Evolutionary conservation across 2,113 vertebrate species (phyloP), one percentile per base, ranked within the genome.

Genomic region (Eptesicus fuscus): DNA sequence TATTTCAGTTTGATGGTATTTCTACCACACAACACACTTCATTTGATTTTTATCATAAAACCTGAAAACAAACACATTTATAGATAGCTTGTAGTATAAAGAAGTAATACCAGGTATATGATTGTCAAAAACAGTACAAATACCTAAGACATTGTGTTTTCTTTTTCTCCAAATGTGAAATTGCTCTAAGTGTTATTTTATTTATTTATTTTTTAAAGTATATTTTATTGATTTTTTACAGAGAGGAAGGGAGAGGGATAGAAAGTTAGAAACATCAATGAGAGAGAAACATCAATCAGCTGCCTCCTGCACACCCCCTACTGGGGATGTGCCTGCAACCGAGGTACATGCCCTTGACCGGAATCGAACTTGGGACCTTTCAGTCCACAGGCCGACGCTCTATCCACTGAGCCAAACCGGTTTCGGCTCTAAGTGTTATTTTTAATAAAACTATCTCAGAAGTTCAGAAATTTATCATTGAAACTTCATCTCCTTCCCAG

Each of bases 361-460:
- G 47, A 47, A 47, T 47, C 47, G 47, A 47, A 47, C 47, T 11
- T 12, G 47, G 47, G 10, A 47, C 11, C 10, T 12, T 47, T 47
- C 47, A 47, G 47, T 47, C 47, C 11, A 3, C 47, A 47, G 47
- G 47, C 47, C 47, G 10, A 47, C 10, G 3, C 47, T 47, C 47
- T 47, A 47, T 47, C 47, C 47, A 47, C 47, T 47, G 47, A 47
- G 47, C 47, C 47, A 47, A 47, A 47, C 10, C 47, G 47, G 47
- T 47, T 47, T 47, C 10, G 11, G 40, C 95, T 91, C 83, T 61
- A 89, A 35, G 7, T 80, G 65, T 88, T 95, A 53, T 37, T 91
- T 94, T 93, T 70, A 96, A 76, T 90, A 82, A 94, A 94, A 91
- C 37, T 77, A 86, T 30, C 83, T 83, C n/a, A 77, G 22, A 88